These are phyloP conservation scores for Sanderia malayensis DNA, from an alignment of 30 jellyfish, hydroid and myxozoan species.

Conservation along the genomic window DNA sequence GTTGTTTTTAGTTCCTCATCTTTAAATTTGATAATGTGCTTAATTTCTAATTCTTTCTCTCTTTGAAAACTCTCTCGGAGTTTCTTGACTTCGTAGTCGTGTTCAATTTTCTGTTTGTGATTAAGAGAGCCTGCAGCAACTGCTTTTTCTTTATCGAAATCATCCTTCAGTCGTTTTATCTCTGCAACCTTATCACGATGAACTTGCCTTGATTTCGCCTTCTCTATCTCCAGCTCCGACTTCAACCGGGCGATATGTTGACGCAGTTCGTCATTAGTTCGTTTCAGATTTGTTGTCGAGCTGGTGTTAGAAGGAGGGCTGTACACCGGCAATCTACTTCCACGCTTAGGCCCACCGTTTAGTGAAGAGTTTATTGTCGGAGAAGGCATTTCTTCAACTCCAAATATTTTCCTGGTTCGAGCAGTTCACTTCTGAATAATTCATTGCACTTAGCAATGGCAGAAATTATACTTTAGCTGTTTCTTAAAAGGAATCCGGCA, in stretches of 20 bases:
- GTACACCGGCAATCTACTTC: conserved; percentile 53
- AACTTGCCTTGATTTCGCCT: conserved; percentile 70
- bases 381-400: no score
- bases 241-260: conserved; percentile 65
- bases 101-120: conserved; percentile 51
- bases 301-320: conserved; percentile 35
- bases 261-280: conserved; percentile 82
- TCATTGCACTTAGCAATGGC: no score
- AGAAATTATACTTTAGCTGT: no score
- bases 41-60: conserved; percentile 79
- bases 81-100: conserved; percentile 63
- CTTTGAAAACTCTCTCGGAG: conserved; percentile 66
- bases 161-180: conserved; percentile 68
- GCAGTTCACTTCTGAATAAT: no score
- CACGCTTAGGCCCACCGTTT: conserved; percentile 48
- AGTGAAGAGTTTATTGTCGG: neutral
- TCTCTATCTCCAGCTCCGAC: conserved; percentile 75
- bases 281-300: conserved; percentile 53
- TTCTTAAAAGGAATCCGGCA: no score
- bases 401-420: no score
- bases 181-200: conserved; percentile 93
- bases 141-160: conserved; percentile 55
- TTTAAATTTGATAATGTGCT: conserved; percentile 75
- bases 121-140: conserved; percentile 29
- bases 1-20: conserved; percentile 91